Percentiles rank a stretch among this genome's conserved stretches.
phyloP scores from a whole-genome alignment of 1,140 invertebrate species.

The Drosophila setifemur region DNA sequence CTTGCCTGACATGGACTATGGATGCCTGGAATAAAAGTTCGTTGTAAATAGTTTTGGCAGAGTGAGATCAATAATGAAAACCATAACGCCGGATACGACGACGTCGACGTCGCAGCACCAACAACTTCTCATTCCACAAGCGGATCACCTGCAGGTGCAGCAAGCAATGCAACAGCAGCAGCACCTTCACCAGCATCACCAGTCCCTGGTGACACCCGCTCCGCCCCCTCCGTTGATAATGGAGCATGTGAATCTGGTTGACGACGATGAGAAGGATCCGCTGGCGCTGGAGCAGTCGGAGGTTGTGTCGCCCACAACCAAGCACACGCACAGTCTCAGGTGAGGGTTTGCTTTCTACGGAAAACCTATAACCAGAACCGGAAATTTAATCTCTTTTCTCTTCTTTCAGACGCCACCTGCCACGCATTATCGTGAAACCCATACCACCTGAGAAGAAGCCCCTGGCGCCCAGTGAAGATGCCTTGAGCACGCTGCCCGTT shows the following conservation, averaged over 20 bases:
- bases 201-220: constrained; percentile 21
- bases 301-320: constrained; percentile 52
- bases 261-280: constrained; percentile 80
- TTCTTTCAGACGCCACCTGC: constrained; percentile 69
- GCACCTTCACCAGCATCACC: constrained; percentile 20
- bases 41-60: constrained; percentile 44
- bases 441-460: constrained; percentile 79
- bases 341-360: constrained; percentile 2
- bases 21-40: constrained; percentile 25
- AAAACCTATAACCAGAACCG: neutral
- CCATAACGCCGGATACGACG: constrained; percentile 67
- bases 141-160: constrained; percentile 40
- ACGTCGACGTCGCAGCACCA: constrained; percentile 39
- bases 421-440: constrained; percentile 80
- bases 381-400: neutral
- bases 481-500: constrained; percentile 15
- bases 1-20: constrained; percentile 52
- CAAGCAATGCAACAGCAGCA: constrained; percentile 19
- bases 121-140: constrained; percentile 42
- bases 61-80: constrained; percentile 57
- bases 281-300: constrained; percentile 64
- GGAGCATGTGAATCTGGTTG: constrained; percentile 78
- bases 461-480: constrained; percentile 51
- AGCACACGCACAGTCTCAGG: constrained; percentile 79
- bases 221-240: constrained; percentile 57